Evolutionary conservation across 2,888 invertebrate species (phyloP).

Genomic region (Phasia obesa): DNA sequence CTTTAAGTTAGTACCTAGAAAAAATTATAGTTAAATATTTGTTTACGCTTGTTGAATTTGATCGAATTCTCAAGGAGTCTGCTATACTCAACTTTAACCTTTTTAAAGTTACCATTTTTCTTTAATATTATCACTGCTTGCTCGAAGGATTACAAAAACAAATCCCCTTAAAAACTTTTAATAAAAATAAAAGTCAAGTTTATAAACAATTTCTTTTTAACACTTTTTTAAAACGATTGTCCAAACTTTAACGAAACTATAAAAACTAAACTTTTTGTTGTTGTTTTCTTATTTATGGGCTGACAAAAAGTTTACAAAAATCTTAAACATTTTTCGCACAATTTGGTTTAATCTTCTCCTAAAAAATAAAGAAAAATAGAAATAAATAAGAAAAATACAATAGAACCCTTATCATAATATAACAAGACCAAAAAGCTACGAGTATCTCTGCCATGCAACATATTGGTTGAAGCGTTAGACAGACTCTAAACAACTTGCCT

Average conservation of each 20-base stretch:
- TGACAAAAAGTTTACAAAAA: background rate
- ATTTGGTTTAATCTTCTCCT: background rate
- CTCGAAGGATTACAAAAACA: background rate
- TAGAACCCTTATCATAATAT: conserved; percentile 23
- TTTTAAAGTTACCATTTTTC: background rate
- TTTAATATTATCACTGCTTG: background rate
- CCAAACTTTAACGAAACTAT: background rate
- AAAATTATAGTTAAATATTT: too few relatives aligned
- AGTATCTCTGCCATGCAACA: conserved; percentile 30
- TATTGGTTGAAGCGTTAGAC: conserved; percentile 4
- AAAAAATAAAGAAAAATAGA: background rate
- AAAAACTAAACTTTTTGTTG: background rate
- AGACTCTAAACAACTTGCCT: background rate
- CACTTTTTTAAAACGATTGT: background rate
- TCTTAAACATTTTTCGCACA: background rate
- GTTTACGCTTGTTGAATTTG: too few relatives aligned
- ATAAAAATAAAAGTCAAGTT: background rate
- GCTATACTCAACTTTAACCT: too few relatives aligned
- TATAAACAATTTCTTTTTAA: conserved; percentile 1
- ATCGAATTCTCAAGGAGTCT: too few relatives aligned
- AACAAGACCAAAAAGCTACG: background rate
- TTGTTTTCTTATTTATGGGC: background rate
- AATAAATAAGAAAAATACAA: background rate
- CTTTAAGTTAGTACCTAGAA: too few relatives aligned
- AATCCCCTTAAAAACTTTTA: background rate